A percentile compares a stretch with the other conserved stretches of the same genome.
Conservation (phyloP, 2,888 invertebrate genomes). For the Heteropelma amictum region DNA sequence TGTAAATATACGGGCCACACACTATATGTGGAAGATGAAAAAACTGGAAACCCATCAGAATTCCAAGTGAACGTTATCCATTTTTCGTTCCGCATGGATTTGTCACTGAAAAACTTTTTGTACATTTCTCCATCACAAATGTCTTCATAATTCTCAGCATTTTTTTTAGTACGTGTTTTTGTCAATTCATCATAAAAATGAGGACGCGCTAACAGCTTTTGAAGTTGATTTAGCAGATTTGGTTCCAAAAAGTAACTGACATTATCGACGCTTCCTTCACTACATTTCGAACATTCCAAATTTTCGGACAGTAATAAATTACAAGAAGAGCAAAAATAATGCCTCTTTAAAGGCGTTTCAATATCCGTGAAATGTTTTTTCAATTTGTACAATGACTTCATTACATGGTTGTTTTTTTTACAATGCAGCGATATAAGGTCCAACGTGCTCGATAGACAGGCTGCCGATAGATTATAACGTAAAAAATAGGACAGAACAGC, state of each 20-base stretch:
- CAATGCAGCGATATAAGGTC: background rate
- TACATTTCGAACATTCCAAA: background rate
- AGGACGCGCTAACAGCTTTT: background rate
- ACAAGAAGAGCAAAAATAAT: background rate
- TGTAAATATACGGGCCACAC: conserved; percentile 55
- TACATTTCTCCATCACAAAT: background rate
- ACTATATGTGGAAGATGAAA: too few relatives aligned
- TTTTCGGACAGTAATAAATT: background rate
- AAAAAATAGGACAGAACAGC: background rate
- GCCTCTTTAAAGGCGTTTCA: background rate
- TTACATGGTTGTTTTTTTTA: background rate
- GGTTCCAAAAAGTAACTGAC: background rate
- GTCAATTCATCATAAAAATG: background rate
- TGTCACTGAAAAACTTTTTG: background rate
- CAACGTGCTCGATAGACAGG: background rate
- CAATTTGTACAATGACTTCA: background rate
- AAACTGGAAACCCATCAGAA: conserved; percentile 56
- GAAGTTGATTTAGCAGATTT: background rate
- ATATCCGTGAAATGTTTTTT: too few relatives aligned
- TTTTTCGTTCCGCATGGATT: background rate
- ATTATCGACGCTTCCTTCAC: background rate
- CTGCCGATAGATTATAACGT: background rate
- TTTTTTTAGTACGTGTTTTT: background rate
- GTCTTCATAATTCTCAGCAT: background rate
- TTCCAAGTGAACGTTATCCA: conserved; percentile 55